Evolutionary conservation across 64 coral and sea anemone genomes (phyloP), one percentile per base, ranked within the genome.

Genomic region (Acropora tenuis): DNA sequence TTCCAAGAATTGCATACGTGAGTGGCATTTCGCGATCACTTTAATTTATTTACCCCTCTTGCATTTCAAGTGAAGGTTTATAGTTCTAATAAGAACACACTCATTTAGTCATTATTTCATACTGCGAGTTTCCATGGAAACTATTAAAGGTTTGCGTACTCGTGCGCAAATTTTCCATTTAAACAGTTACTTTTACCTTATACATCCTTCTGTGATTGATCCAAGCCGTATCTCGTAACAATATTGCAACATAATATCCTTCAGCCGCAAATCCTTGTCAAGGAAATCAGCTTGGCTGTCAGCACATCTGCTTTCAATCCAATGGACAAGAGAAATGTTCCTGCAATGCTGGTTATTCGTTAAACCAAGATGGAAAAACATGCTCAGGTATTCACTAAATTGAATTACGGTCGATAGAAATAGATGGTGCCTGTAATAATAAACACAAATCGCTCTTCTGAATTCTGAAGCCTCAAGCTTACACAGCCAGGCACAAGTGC

Each of bases 251-350:
- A 1, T 65, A 53, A 2, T 46, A 5, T 45, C 40, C 80, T 58
- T 80, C 8, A 93, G 91, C 91, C 7, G 43, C 69, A 47, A 53
- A 79, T 53, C 63, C 48, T 11, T 93, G 91, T 67, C 7, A 40
- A 71, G 20, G 1, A 9, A 50, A 73, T 20, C 67, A 92, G 9
- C 72, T 74, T 75, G 83, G 65, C 61, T 93, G 84, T 43, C 46
- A 93, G 63, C 84, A 93, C 5, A 43, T 88, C 60, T 93, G 91
- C 41, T 93, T 43, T 18, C 67, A 59, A 46, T 50, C 84, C 16
- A 50, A 81, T 18, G 91, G 69, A 6, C 61, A 55, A n/a, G 20
- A 78, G 3, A 78, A 87, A 48, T 93, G 91, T 69, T 76, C 76
- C 2, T 93, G 91, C 48, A 18, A 13, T 8, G 50, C 13, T 16